Conservation (phyloP, 2,797 vertebrate genomes). For the Chaetodon trifasciatus region DNA sequence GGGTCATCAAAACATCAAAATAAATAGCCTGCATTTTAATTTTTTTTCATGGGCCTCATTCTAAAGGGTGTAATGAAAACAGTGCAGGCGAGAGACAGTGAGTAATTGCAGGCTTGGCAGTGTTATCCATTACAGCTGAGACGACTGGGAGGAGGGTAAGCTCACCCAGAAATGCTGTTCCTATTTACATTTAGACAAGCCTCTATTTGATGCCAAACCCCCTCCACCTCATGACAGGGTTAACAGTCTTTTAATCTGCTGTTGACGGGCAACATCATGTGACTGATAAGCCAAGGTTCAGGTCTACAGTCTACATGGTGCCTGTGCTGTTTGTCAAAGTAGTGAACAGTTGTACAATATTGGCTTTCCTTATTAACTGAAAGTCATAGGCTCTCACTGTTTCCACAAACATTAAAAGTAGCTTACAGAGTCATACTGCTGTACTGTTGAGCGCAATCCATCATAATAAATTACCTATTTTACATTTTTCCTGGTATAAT, state of each 20-base stretch:
- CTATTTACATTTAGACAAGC: slow-evolving; percentile 87
- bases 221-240: slow-evolving; percentile 67
- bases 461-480: slow-evolving; percentile 65
- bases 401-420: slow-evolving; percentile 46
- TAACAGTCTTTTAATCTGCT: slow-evolving; percentile 79
- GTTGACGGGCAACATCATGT: slow-evolving; percentile 55
- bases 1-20: slow-evolving; percentile 62
- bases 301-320: slow-evolving; percentile 12
- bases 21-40: slow-evolving; percentile 52
- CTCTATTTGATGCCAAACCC: slow-evolving; percentile 57
- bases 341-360: slow-evolving; percentile 20
- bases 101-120: slow-evolving; percentile 82
- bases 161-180: slow-evolving; percentile 71
- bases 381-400: slow-evolving; percentile 27
- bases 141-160: slow-evolving; percentile 61
- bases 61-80: slow-evolving; percentile 82
- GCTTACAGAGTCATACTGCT: slow-evolving; percentile 24
- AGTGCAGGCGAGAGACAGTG: slow-evolving; percentile 78
- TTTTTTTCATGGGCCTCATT: slow-evolving; percentile 58
- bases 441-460: slow-evolving; percentile 58
- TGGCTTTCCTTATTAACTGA: slow-evolving; percentile 9
- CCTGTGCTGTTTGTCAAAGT: slow-evolving; percentile 27
- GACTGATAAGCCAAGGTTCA: slow-evolving; percentile 49
- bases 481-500: slow-evolving; percentile 43
- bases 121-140: slow-evolving; percentile 83